Evolutionary conservation across 2,888 invertebrate species (phyloP).

Genomic region (Nipponacmea schrenckii): DNA sequence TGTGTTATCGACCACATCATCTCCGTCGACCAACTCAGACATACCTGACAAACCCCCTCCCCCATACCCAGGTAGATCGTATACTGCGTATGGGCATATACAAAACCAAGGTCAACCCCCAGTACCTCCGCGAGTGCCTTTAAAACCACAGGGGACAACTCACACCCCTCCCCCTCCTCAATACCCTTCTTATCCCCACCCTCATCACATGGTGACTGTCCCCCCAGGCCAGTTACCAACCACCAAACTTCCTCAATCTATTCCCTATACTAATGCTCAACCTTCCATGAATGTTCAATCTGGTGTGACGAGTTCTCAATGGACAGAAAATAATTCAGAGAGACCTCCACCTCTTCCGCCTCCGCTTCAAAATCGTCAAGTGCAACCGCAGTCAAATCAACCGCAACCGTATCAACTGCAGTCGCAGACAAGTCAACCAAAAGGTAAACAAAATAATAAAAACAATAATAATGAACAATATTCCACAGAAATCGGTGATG

Average conservation of each 20-base stretch:
- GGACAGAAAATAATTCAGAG: neutral
- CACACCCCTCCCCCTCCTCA: slow-evolving; percentile 11
- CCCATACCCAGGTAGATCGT: slow-evolving; percentile 57
- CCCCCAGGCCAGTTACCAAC: slow-evolving; percentile 25
- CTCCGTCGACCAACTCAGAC: slow-evolving; percentile 66
- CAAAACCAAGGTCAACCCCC: slow-evolving; percentile 40
- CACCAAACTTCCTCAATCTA: slow-evolving; percentile 20
- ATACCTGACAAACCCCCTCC: slow-evolving; percentile 65
- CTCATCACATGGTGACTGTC: slow-evolving; percentile 13
- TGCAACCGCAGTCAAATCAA: slow-evolving; percentile 4
- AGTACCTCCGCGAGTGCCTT: slow-evolving; percentile 53
- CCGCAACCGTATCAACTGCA: neutral
- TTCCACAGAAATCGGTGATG: slow-evolving; percentile 27
- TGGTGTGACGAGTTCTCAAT: slow-evolving; percentile 9
- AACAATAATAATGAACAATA: neutral
- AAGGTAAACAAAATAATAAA: neutral
- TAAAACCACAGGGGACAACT: slow-evolving; percentile 36
- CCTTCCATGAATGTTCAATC: slow-evolving; percentile 15
- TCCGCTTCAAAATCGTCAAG: slow-evolving; percentile 16
- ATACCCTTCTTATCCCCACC: slow-evolving; percentile 5
- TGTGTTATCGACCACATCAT: slow-evolving; percentile 63
- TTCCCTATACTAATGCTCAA: slow-evolving; percentile 16
- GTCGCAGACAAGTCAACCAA: neutral
- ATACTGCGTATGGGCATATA: slow-evolving; percentile 23
- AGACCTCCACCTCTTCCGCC: slow-evolving; percentile 4